Conservation (phyloP, 2,888 invertebrate species). For the Pristionchus maxplancki region DNA sequence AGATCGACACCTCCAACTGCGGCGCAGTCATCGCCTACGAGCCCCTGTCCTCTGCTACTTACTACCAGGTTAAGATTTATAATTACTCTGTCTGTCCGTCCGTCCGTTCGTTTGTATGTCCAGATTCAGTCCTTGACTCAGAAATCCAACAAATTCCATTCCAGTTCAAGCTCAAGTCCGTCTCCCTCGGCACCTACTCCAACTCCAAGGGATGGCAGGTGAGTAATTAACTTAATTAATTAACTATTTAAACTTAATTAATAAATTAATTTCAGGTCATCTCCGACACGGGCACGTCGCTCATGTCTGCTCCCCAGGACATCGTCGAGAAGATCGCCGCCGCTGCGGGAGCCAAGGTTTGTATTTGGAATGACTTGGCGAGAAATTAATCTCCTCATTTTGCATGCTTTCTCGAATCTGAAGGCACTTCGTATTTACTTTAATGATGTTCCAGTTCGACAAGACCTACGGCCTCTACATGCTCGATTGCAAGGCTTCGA, state of each 20-base stretch:
- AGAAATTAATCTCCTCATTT: neutral
- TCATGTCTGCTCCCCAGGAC: constrained; percentile 35
- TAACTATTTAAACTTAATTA: neutral
- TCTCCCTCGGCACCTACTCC: constrained; percentile 56
- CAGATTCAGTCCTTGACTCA: no score
- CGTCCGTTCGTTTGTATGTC: no score
- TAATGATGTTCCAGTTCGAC: neutral
- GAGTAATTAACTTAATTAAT: no score
- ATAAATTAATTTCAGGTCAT: constrained; percentile 13
- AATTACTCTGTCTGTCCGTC: no score
- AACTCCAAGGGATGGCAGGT: constrained; percentile 51
- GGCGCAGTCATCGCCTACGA: constrained; percentile 64
- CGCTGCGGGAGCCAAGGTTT: constrained; percentile 26
- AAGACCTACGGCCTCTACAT: neutral
- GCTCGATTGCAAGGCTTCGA: neutral
- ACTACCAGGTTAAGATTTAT: constrained; percentile 5
- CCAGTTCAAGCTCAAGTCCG: constrained; percentile 54
- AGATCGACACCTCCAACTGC: constrained; percentile 75
- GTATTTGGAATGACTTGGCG: neutral
- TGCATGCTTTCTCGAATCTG: neutral
- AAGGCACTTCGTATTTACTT: neutral
- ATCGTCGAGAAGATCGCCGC: constrained; percentile 30
- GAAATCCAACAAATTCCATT: no score
- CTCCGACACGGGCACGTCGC: constrained; percentile 51
- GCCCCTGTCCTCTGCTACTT: constrained; percentile 54